Evolutionary conservation across 2,888 invertebrate species (phyloP).

Genomic region (Trichopria drosophilae): DNA sequence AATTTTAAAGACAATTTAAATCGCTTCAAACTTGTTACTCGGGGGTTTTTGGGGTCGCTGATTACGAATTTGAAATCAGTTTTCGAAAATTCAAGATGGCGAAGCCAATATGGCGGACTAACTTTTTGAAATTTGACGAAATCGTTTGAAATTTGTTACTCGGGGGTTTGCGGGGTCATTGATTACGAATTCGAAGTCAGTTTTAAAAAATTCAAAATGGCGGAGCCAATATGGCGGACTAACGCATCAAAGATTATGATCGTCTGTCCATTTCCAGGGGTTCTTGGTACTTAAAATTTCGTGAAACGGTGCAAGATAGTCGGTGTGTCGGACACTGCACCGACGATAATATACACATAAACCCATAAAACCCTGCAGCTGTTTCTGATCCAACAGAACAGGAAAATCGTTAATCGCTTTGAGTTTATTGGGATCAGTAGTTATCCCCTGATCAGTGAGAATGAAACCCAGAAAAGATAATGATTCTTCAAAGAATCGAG

Average conservation of each 20-base stretch:
- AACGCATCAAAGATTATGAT: neutral
- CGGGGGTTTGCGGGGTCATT: too few species aligned
- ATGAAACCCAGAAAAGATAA: constrained; percentile 13
- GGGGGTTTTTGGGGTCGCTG: too few species aligned
- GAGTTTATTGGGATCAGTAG: constrained; percentile 24
- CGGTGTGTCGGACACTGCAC: constrained; percentile 1
- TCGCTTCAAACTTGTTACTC: too few species aligned
- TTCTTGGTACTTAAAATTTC: constrained; percentile 10
- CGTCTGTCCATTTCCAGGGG: neutral
- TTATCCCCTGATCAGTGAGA: neutral
- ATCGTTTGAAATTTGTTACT: too few species aligned
- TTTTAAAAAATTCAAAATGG: too few species aligned
- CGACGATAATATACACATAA: constrained; percentile 13
- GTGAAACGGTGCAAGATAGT: neutral
- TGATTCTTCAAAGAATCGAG: constrained; percentile 25
- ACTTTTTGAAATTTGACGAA: too few species aligned
- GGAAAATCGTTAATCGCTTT: constrained; percentile 35
- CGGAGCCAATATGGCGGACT: too few species aligned
- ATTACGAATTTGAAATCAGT: too few species aligned
- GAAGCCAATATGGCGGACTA: too few species aligned
- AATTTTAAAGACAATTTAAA: too few species aligned
- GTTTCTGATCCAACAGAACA: constrained; percentile 33
- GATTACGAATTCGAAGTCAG: too few species aligned
- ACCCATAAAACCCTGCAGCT: constrained; percentile 32
- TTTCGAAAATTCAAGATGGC: too few species aligned